Base-by-base conservation (phyloP, 2,797 vertebrate genomes). In the Brachyalestes nurse region DNA sequence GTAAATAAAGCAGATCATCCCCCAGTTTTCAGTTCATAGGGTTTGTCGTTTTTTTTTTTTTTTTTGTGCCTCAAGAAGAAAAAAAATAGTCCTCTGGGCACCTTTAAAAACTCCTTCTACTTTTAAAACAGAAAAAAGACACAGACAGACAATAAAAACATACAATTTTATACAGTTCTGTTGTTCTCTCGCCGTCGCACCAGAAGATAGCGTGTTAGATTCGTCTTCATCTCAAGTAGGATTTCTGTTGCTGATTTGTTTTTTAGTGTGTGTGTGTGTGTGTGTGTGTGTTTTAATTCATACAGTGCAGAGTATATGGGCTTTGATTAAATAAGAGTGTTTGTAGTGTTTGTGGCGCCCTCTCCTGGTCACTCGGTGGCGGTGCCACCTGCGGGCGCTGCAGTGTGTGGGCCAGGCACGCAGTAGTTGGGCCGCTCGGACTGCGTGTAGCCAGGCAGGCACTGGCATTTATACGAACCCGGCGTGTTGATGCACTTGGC, bases 371-470 rank as follows among this genome's bases (percentile, higher is more conserved):
- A 64, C 61, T 64, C 61, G 1, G 61, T 34, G 28, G 14, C 6
- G 13, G 61, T 64, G 61, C 61, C 25, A 28, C 13, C 28, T 38
- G 28, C 14, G 28, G 13, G 25, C 8, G 61, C 25, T 17, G 28
- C 25, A 6, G 38, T 67, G 38, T 21, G 38, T 38, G 10, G 65
- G 34, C 40, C 21, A 2, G 92, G 92, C 62, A 97, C 96, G 79
- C 98, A 99, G 95, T 97, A 98, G 93, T 98, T 99, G 65, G 96
- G 95, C 87, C 93, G 95, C 84, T 96, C 95, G 0, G 97, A 99
- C 76, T 93, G 91, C 0, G 89, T 76, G 2, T 94, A 98, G 83
- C 97, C 98, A 0, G 96, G 97, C 88, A 99, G 95, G 88, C 98
- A 99, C 89, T 95, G 87, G 69, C 98, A 99, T 80, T 92, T 96